Evolutionary conservation across 2,113 vertebrate species (phyloP).

Genomic region (Megaceryle maxima): DNA sequence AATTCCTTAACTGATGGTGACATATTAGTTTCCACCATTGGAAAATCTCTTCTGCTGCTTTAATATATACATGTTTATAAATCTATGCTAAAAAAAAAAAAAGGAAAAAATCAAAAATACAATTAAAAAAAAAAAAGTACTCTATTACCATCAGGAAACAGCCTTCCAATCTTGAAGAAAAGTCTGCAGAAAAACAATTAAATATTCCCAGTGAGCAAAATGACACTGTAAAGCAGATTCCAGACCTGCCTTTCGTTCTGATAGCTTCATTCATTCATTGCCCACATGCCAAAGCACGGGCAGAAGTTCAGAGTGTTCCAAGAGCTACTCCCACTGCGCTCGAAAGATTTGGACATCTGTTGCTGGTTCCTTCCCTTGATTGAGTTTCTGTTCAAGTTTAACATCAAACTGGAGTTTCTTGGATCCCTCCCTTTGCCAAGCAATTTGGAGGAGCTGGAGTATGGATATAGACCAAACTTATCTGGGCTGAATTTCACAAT

Average conservation of each 20-base stretch:
- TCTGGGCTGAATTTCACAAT: background rate
- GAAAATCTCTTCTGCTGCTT: background rate
- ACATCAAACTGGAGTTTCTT: background rate
- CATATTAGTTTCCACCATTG: rapidly evolving
- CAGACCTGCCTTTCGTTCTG: rapidly evolving
- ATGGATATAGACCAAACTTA: background rate
- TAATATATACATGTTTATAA: too few species aligned
- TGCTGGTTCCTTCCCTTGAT: background rate
- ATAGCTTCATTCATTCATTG: background rate
- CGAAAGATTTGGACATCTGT: background rate
- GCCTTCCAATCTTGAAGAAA: background rate
- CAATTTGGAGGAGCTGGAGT: background rate
- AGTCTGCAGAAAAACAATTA: background rate
- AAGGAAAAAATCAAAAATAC: too few species aligned
- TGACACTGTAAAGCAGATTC: rapidly evolving
- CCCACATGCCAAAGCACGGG: background rate
- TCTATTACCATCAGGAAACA: background rate
- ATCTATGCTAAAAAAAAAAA: background rate
- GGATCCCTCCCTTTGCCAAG: background rate
- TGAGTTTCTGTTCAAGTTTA: background rate
- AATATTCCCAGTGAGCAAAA: background rate
- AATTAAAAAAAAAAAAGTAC: too few species aligned
- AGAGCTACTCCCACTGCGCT: background rate
- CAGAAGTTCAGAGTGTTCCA: background rate
- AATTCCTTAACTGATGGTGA: background rate